Conservation (phyloP, 2,888 invertebrate species). For the Miltochrista miniata region DNA sequence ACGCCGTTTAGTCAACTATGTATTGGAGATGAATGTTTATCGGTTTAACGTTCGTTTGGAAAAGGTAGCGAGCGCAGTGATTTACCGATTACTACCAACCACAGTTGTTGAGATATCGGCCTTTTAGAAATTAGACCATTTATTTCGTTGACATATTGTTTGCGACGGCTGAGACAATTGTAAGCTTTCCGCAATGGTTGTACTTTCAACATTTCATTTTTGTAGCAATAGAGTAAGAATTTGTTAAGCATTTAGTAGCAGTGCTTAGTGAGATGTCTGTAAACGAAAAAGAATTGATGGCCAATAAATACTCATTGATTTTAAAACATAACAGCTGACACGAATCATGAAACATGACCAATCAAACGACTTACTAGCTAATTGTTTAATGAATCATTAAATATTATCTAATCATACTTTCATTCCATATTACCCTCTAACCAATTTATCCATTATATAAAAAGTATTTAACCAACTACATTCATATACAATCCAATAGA, state of each 20-base stretch:
- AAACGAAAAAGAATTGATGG: too few species aligned
- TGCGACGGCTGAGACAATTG: constrained; percentile 8
- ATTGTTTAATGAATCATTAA: too few species aligned
- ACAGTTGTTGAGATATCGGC: constrained; percentile 37
- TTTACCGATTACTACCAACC: constrained; percentile 50
- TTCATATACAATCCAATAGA: too few species aligned
- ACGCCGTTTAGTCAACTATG: constrained; percentile 65
- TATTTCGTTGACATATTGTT: constrained; percentile 26
- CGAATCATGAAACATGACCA: too few species aligned
- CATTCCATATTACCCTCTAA: too few species aligned
- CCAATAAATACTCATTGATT: too few species aligned
- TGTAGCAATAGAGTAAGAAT: neutral
- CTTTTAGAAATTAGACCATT: constrained; percentile 31
- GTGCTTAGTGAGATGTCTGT: too few species aligned
- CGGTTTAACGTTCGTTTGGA: constrained; percentile 56
- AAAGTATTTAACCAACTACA: too few species aligned
- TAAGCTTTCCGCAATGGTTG: neutral
- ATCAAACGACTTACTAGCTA: too few species aligned
- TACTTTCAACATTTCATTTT: neutral
- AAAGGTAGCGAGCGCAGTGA: constrained; percentile 46
- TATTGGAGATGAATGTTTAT: constrained; percentile 69
- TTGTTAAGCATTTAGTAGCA: neutral
- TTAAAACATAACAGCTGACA: too few species aligned
- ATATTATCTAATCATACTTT: too few species aligned
- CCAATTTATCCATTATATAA: too few species aligned